Evolutionary conservation across 2,113 vertebrate genomes (phyloP).

Genomic region (Rhinolophus sinicus): DNA sequence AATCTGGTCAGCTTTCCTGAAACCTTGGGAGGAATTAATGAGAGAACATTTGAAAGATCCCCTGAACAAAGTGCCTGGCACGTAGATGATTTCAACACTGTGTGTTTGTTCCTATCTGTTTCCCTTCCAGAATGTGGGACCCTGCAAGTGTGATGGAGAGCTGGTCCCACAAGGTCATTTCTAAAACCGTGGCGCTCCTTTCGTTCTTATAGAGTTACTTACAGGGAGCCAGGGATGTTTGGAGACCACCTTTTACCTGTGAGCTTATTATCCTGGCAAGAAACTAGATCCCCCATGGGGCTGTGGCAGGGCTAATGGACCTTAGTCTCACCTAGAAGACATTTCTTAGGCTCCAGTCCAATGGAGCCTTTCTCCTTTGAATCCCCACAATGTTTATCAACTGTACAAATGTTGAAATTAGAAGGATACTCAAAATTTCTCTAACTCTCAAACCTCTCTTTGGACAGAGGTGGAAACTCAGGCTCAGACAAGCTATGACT

Average conservation of each 20-base stretch:
- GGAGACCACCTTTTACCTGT: background rate
- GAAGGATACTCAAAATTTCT: conserved; percentile 1
- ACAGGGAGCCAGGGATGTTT: background rate
- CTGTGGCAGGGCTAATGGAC: fast-evolving
- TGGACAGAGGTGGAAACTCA: background rate
- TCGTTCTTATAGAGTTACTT: background rate
- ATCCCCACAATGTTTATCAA: background rate
- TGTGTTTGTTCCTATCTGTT: background rate
- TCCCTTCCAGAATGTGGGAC: background rate
- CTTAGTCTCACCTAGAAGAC: background rate
- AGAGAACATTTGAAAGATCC: background rate
- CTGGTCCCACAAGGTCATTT: background rate
- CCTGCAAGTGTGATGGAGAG: background rate
- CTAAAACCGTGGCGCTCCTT: background rate
- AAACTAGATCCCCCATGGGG: fast-evolving
- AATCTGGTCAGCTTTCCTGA: background rate
- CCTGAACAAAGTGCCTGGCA: background rate
- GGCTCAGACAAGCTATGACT: background rate
- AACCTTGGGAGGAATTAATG: background rate
- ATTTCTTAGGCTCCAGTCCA: background rate
- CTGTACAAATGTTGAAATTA: background rate
- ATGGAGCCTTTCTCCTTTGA: background rate
- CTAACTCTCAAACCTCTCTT: background rate
- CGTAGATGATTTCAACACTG: background rate
- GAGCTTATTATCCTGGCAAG: background rate